Base-by-base conservation (phyloP, 2,113 vertebrate species). In the Dasyprocta punctata region DNA sequence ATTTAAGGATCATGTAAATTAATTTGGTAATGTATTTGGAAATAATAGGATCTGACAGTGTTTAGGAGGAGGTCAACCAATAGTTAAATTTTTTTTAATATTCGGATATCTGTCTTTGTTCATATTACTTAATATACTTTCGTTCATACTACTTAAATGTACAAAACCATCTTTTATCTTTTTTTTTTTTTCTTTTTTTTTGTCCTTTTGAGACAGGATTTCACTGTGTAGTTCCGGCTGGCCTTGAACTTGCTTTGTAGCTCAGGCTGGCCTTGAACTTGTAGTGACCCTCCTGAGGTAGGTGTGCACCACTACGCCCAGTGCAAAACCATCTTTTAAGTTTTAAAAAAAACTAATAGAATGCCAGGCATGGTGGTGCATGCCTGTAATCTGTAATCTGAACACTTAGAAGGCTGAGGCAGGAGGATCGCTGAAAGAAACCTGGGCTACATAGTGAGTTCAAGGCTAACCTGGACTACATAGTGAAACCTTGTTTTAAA, bases 311-410 rank as follows among this genome's bases (percentile, higher is more conserved):
- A 69, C 67, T 36, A 69, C 3, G 24, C 60, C 60, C 26, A 24
- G 7, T 24, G 33, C n/a, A 84, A 84, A 69, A 60, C 49, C 20
- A 80, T 91, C 56, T 90, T 95, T 97, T 81, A 94, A 93, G n/a
- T 94, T 90, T 41, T 71, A 92, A 92, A 93, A 49, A 56, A 56
- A 7, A 13, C 22, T 73, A 88, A 52, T 92, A 38, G 38, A 78
- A 9, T 78, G 5, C 24, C 41, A 47, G 75, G 14, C 6, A 30
- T 30, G 73, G 24, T 44, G 24, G 73, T 77, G 44, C 41, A 44
- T 49, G 26, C 14, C 26, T 17, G 12, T 78, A 28, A 56, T 56
- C 26, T 30, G 12, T 78, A 69, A 22, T 69, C 36, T 36, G 2
- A 69, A 36, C 67, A 69, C 1, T 69, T 16, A 33, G 13, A 1